phyloP scores from a whole-genome alignment of 2,888 invertebrate genomes.

The Rugalucina vietnamica region DNA sequence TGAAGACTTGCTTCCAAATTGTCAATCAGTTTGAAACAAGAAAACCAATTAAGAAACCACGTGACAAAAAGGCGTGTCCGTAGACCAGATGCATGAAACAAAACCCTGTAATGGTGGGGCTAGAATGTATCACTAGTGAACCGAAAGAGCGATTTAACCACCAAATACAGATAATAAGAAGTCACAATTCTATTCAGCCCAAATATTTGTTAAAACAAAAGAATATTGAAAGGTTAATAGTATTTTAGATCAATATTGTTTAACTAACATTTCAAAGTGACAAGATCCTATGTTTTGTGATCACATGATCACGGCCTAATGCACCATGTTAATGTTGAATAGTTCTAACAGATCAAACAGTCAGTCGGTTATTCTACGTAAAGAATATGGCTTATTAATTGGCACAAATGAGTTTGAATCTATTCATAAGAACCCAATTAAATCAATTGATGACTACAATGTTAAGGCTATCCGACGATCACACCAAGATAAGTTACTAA shows the following conservation, averaged over 20 bases:
- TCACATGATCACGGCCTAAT: not conserved
- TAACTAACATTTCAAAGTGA: not conserved
- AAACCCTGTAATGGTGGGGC: not conserved
- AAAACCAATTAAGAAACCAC: not conserved
- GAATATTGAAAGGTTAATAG: not conserved
- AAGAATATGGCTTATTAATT: slow-evolving; percentile 12
- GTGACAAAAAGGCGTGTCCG: not conserved
- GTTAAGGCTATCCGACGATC: not conserved
- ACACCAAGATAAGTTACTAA: not conserved
- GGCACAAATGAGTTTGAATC: slow-evolving; percentile 5
- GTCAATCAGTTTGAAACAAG: not conserved
- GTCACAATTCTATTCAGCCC: not conserved
- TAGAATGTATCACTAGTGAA: not conserved
- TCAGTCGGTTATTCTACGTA: not conserved
- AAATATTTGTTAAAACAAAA: not conserved
- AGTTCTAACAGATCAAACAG: not conserved
- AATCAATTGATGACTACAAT: not conserved
- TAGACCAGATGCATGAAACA: not conserved
- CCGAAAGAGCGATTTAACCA: not conserved
- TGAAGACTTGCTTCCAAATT: not conserved
- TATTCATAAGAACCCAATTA: not conserved
- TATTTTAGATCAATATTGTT: not conserved
- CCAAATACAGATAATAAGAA: not conserved
- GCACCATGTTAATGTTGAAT: not conserved
- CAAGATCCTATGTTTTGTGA: not conserved